Evolutionary conservation across 2,888 invertebrate genomes (phyloP).

Genomic region (Noctua janthe): DNA sequence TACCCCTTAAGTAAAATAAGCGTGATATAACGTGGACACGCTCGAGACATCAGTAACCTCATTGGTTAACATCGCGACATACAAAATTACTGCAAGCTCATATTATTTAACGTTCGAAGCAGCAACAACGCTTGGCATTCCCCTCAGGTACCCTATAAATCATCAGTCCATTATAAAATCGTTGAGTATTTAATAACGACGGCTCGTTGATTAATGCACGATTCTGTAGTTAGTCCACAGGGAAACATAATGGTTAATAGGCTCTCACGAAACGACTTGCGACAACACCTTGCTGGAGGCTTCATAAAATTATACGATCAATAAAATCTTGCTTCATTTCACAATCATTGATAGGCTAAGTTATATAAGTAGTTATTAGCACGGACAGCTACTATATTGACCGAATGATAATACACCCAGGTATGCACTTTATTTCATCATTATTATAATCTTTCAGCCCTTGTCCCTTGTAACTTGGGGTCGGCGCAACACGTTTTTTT

Average conservation of each 20-base stretch:
- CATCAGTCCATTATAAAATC: constrained; percentile 39
- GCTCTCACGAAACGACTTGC: constrained; percentile 28
- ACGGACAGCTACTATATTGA: no score
- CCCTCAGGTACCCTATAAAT: constrained; percentile 32
- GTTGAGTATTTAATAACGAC: constrained; percentile 51
- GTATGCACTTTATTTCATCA: no score
- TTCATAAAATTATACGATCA: constrained; percentile 22
- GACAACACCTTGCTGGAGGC: constrained; percentile 1
- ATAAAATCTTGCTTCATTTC: background rate
- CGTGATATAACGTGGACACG: no score
- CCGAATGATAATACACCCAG: no score
- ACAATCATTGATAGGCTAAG: no score
- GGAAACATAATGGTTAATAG: constrained; percentile 38
- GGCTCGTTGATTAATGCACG: constrained; percentile 36
- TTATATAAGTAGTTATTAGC: no score
- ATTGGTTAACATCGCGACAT: no score
- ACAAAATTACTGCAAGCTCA: background rate
- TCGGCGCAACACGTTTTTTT: no score
- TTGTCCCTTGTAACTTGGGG: no score
- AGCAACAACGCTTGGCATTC: background rate
- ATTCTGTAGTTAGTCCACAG: constrained; percentile 28
- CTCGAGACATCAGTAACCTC: no score
- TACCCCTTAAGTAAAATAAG: no score
- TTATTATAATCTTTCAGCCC: no score
- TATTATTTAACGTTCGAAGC: background rate